Evolutionary conservation across 2,113 vertebrate genomes (phyloP).

Genomic region (Cariama cristata): DNA sequence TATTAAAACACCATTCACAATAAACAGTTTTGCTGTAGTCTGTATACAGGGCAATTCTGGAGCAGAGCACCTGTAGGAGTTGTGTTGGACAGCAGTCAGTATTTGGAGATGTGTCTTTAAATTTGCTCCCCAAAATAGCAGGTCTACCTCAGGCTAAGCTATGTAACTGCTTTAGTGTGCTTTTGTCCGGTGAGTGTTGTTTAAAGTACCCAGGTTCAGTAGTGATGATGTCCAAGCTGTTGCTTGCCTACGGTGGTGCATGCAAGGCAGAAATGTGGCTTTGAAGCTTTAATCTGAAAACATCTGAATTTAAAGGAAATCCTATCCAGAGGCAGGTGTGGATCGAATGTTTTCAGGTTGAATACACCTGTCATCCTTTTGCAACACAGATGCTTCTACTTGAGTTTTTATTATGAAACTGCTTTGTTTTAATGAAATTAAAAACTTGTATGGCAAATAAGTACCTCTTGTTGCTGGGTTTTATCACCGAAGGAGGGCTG

Average conservation of each 20-base stretch:
- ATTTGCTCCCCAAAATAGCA: background rate
- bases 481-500: background rate
- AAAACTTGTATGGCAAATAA: background rate
- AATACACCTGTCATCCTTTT: background rate
- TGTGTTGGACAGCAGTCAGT: background rate
- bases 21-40: background rate
- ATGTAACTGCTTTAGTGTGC: too few species aligned
- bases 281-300: background rate
- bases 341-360: background rate
- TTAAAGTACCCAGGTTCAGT: background rate
- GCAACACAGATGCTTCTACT: background rate
- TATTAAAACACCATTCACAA: background rate
- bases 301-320: background rate
- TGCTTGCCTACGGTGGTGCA: background rate
- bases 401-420: background rate
- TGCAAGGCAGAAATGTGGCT: background rate
- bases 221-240: background rate
- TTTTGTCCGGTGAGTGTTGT: background rate
- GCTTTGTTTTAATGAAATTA: background rate
- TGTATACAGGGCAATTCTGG: background rate
- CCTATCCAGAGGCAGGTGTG: background rate
- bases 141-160: background rate
- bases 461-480: background rate
- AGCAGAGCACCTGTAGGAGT: background rate
- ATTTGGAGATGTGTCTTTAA: background rate